phyloP scores from a whole-genome alignment of 2,113 vertebrate species.

The Isurus oxyrinchus region DNA sequence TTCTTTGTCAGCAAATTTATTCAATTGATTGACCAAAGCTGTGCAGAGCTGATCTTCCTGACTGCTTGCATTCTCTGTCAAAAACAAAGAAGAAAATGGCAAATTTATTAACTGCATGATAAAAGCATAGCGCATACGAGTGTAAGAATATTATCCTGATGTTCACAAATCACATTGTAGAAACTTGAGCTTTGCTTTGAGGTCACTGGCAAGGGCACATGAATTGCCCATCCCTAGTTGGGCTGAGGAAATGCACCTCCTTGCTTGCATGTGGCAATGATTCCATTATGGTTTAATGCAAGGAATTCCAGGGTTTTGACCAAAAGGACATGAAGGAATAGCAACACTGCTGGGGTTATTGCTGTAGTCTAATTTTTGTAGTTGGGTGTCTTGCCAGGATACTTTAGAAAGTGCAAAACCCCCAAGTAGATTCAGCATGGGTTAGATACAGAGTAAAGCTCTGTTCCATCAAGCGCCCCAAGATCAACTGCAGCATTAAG shows the following conservation, averaged over 20 bases:
- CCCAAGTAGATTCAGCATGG: neutral
- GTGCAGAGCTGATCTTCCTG: constrained; percentile 96
- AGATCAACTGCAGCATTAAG: neutral
- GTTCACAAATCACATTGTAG: neutral
- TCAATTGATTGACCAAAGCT: constrained; percentile 89
- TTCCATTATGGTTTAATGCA: neutral
- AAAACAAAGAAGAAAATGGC: neutral
- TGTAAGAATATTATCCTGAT: too few relatives aligned
- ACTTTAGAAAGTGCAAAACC: neutral
- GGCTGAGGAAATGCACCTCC: neutral
- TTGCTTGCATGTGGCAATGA: neutral
- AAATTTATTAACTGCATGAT: neutral
- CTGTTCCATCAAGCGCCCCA: neutral
- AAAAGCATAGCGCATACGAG: neutral
- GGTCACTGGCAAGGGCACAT: neutral
- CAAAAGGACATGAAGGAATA: neutral
- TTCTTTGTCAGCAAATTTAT: constrained; percentile 96
- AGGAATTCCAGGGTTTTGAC: neutral
- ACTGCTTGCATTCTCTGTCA: constrained; percentile 73
- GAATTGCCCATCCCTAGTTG: neutral
- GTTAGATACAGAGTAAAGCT: neutral
- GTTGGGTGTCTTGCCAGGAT: neutral
- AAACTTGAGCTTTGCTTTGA: neutral
- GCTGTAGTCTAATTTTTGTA: neutral
- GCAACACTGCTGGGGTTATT: neutral